A percentile compares a stretch with the other conserved stretches of the same genome.
These are phyloP conservation scores for Dysidea cf. avara DNA, from an alignment of 37 sponge, comb jelly and placozoan species.

Conservation along the genomic window DNA sequence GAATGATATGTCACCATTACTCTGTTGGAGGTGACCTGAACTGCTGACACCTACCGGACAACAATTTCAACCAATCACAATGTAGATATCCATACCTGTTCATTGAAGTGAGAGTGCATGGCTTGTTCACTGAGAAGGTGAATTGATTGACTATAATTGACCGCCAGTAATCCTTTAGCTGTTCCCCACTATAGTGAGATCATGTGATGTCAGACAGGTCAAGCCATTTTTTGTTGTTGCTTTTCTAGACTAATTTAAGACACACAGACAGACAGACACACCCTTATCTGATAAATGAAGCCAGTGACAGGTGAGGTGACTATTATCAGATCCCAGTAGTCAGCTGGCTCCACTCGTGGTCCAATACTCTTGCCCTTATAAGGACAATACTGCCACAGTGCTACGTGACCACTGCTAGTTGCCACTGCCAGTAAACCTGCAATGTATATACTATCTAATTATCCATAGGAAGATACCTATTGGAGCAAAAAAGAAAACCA, in stretches of 20 bases:
- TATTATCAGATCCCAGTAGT: conserved; percentile 50
- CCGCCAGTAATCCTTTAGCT: conserved; percentile 52
- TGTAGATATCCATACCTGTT: conserved; percentile 41
- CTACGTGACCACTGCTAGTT: conserved; percentile 70
- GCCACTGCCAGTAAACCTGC: conserved; percentile 82
- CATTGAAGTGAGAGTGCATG: conserved; percentile 62
- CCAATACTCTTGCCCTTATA: neutral
- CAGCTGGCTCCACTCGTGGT: conserved; percentile 3
- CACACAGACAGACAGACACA: neutral
- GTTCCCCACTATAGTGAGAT: conserved; percentile 52
- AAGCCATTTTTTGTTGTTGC: too few species aligned
- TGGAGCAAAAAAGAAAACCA: too few species aligned
- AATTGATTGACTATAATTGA: conserved; percentile 34
- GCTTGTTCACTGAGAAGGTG: conserved; percentile 70
- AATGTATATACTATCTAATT: too few species aligned
- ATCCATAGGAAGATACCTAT: too few species aligned
- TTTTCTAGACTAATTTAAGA: neutral
- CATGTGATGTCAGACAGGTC: neutral
- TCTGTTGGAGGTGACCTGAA: conserved; percentile 62
- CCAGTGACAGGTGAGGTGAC: conserved; percentile 34
- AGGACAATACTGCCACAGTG: conserved; percentile 63
- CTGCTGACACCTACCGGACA: conserved; percentile 58
- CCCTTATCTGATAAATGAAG: conserved; percentile 41
- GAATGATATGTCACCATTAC: conserved; percentile 54
- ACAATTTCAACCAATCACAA: neutral